Conservation (phyloP, 2,797 vertebrate genomes). For the Nannoperca australis region DNA sequence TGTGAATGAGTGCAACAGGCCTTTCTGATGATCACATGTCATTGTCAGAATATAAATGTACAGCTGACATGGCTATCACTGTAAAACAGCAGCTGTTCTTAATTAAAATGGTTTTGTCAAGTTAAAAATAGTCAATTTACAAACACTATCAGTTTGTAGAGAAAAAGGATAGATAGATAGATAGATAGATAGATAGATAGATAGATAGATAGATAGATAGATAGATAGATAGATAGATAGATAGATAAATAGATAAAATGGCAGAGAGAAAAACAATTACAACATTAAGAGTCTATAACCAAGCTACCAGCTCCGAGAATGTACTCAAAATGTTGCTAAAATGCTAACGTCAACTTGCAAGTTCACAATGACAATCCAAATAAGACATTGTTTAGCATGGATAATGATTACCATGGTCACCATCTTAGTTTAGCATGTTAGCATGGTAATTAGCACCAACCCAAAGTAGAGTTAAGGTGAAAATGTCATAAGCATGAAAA, state of each 20-base stretch:
- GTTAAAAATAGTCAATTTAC: slow-evolving; percentile 22
- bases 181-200: not conserved
- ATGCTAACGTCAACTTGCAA: no score
- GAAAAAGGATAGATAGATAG: no score
- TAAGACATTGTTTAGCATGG: no score
- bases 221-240: not conserved
- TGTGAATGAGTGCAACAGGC: not conserved
- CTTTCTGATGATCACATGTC: slow-evolving; percentile 17
- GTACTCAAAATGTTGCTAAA: no score
- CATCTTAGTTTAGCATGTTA: no score
- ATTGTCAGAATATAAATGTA: slow-evolving; percentile 42
- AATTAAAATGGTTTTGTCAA: slow-evolving; percentile 23
- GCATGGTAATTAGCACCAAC: no score
- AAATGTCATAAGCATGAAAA: no score
- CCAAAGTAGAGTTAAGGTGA: no score
- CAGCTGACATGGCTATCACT: slow-evolving; percentile 18
- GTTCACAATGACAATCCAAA: no score
- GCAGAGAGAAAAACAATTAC: not conserved
- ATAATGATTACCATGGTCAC: no score
- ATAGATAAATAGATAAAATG: not conserved
- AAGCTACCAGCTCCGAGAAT: no score
- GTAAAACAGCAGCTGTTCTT: slow-evolving; percentile 20
- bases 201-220: not conserved
- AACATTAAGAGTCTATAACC: no score
- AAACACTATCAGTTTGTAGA: not conserved